A percentile compares a stretch with the other conserved stretches of the same genome.
Evolutionary conservation across 2,113 vertebrate species (phyloP).

Genomic region (Poecilia latipinna): DNA sequence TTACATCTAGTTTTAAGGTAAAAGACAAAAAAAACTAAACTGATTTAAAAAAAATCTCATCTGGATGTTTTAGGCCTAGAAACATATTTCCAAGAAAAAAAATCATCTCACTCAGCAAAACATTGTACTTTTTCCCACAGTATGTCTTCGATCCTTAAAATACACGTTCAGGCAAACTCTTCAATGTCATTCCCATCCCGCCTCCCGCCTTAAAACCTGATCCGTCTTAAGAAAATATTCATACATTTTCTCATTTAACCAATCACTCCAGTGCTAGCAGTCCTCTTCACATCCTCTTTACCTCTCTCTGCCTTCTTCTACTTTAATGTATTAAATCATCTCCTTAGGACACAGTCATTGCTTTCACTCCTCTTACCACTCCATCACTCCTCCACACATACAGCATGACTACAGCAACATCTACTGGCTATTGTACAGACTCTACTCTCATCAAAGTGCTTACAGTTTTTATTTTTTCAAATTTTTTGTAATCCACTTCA

Average conservation of each 20-base stretch:
- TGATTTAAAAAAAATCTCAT: neutral
- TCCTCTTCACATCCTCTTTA: constrained; percentile 67
- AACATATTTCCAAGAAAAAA: neutral
- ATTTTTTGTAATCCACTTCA: constrained; percentile 28
- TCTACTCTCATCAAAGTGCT: constrained; percentile 71
- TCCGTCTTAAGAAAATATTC: constrained; percentile 16
- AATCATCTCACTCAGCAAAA: neutral
- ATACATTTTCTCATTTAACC: constrained; percentile 49
- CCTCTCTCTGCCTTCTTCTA: constrained; percentile 29
- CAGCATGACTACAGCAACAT: constrained; percentile 68
- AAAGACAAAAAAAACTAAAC: neutral
- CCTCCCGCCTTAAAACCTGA: neutral
- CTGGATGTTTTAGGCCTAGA: neutral
- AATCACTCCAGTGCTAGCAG: constrained; percentile 39
- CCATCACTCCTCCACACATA: constrained; percentile 11
- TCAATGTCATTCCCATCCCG: constrained; percentile 17
- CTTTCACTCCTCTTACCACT: constrained; percentile 17
- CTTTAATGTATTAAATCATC: constrained; percentile 24
- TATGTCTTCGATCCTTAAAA: constrained; percentile 27
- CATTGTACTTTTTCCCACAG: constrained; percentile 18
- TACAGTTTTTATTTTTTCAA: constrained; percentile 49
- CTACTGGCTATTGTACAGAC: constrained; percentile 68
- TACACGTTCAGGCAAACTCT: constrained; percentile 15
- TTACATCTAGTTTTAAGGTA: neutral
- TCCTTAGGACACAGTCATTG: constrained; percentile 28